Percentiles rank a stretch among this genome's conserved stretches.
phyloP scores from a whole-genome alignment of 2,113 vertebrate genomes.

The Electrona antarctica region DNA sequence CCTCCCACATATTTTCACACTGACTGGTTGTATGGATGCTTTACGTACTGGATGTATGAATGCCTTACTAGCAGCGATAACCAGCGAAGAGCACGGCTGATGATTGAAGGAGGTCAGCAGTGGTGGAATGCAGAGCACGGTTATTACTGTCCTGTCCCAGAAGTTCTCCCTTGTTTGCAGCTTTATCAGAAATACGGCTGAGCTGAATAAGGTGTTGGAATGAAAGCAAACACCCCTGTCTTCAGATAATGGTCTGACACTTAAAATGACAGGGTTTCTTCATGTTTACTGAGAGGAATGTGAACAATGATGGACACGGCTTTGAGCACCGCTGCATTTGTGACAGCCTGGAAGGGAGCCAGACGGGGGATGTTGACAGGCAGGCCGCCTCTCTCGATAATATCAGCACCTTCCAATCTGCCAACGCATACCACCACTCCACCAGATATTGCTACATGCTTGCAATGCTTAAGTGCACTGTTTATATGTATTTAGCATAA shows the following conservation, averaged over 20 bases:
- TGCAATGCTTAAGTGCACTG: conserved; percentile 50
- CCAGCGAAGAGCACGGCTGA: conserved; percentile 1
- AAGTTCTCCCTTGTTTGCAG: background rate
- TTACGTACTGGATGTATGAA: conserved; percentile 17
- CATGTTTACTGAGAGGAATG: conserved; percentile 58
- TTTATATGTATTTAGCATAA: conserved; percentile 53
- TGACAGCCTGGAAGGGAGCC: conserved; percentile 59
- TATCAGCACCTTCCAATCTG: conserved; percentile 66
- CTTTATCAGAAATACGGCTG: background rate
- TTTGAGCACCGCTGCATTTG: conserved; percentile 55
- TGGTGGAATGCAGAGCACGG: conserved; percentile 27
- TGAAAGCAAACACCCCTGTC: conserved; percentile 40
- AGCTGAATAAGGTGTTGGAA: conserved; percentile 37
- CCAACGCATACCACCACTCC: conserved; percentile 63
- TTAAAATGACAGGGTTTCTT: conserved; percentile 43
- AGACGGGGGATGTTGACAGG: conserved; percentile 65
- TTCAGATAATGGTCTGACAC: conserved; percentile 10
- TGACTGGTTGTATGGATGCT: conserved; percentile 18
- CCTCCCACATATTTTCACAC: conserved; percentile 51
- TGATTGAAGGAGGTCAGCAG: conserved; percentile 20
- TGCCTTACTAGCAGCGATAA: conserved; percentile 4
- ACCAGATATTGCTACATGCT: conserved; percentile 61
- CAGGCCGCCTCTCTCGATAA: conserved; percentile 57
- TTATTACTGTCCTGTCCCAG: conserved; percentile 4
- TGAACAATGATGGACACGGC: background rate